Evolutionary conservation across 1,140 invertebrate genomes (phyloP).

Genomic region (Muscidifurax raptorellus): DNA sequence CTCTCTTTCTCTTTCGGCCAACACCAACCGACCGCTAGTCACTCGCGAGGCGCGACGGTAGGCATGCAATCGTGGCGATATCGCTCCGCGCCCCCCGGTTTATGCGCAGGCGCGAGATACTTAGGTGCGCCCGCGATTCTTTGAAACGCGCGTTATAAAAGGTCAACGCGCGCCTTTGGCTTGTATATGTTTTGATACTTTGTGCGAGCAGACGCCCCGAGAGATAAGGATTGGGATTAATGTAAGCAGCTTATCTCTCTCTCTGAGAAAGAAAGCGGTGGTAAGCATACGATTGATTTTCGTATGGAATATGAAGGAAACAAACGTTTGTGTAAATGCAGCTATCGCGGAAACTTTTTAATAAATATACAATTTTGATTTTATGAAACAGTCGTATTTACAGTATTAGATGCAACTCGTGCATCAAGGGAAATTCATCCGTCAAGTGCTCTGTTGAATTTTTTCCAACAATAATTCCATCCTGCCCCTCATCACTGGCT

Average conservation of each 20-base stretch:
- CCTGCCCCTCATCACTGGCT: slow-evolving; percentile 86
- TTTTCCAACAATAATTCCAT: slow-evolving; percentile 85
- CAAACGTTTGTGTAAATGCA: background rate
- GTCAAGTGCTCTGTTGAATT: slow-evolving; percentile 59
- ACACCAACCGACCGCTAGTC: background rate
- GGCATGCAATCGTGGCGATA: slow-evolving; percentile 37
- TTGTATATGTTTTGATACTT: background rate
- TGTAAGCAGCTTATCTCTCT: background rate
- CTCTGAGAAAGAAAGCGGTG: too few species aligned
- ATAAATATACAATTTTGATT: slow-evolving; percentile 18
- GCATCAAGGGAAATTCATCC: background rate
- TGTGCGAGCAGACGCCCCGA: background rate
- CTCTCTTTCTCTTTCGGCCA: background rate
- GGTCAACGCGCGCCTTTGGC: background rate
- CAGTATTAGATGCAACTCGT: background rate
- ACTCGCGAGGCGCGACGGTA: background rate
- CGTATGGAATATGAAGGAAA: too few species aligned
- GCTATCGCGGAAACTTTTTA: background rate
- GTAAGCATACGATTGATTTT: too few species aligned
- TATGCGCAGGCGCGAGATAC: slow-evolving; percentile 11
- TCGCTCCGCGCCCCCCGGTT: slow-evolving; percentile 1
- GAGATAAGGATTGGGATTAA: background rate
- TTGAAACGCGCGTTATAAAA: background rate
- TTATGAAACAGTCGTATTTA: slow-evolving; percentile 36
- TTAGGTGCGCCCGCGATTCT: background rate